phyloP scores from a whole-genome alignment of 2,797 vertebrate species.

The Graptemys geographica region DNA sequence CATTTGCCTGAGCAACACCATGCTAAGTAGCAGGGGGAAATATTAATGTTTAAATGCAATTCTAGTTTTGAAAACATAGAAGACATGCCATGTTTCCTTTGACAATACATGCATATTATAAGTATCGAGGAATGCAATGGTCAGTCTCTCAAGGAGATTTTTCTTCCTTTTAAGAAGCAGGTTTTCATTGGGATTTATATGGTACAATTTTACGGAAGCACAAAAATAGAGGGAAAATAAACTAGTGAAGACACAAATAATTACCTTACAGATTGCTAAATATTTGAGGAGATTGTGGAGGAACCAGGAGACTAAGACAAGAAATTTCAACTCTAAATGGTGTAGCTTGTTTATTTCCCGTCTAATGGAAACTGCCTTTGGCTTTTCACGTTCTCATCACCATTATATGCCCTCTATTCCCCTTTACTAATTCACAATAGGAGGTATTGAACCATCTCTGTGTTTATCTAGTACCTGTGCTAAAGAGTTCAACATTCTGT shows the following conservation, averaged over 20 bases:
- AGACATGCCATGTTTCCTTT: not conserved
- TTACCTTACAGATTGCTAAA: not conserved
- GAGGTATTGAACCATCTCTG: slow-evolving; percentile 4
- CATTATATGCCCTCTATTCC: not conserved
- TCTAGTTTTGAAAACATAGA: slow-evolving; percentile 30
- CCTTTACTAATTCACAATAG: slow-evolving; percentile 26
- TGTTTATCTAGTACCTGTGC: not conserved
- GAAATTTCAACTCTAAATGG: slow-evolving; percentile 1
- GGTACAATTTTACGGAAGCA: not conserved
- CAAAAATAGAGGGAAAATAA: slow-evolving; percentile 30
- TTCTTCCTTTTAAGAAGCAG: not conserved
- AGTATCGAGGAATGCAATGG: not conserved
- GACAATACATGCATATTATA: not conserved
- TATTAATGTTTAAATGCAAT: not conserved
- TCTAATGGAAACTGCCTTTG: not conserved
- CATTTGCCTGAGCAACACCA: not conserved
- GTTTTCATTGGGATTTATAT: slow-evolving; percentile 20
- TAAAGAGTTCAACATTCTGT: not conserved
- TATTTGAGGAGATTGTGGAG: not conserved
- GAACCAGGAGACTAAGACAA: not conserved
- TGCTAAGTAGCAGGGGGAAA: not conserved
- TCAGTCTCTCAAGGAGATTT: not conserved
- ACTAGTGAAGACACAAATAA: slow-evolving; percentile 5
- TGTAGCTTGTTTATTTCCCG: not conserved
- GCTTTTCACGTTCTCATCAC: slow-evolving; percentile 14